Evolutionary conservation across 2,888 invertebrate genomes (phyloP).

Genomic region (Lobophora halterata): DNA sequence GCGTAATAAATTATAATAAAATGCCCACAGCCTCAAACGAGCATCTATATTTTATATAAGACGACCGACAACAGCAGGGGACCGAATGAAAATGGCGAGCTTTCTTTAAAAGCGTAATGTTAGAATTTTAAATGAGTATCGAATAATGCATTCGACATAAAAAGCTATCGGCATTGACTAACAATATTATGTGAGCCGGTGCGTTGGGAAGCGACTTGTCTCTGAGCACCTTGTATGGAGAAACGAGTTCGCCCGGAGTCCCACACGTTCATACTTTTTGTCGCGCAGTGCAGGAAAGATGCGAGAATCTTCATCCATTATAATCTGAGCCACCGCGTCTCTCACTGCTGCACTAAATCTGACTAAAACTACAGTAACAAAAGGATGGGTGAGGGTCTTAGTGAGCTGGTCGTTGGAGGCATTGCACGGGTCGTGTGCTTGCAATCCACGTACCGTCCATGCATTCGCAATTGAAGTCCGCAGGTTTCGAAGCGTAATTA

Average conservation of each 20-base stretch:
- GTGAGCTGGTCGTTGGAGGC: slow-evolving; percentile 52
- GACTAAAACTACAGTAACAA: slow-evolving; percentile 37
- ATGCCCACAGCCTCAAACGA: slow-evolving; percentile 37
- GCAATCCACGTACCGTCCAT: slow-evolving; percentile 67
- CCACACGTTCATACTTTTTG: slow-evolving; percentile 79
- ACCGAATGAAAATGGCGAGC: slow-evolving; percentile 73
- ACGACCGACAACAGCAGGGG: slow-evolving; percentile 71
- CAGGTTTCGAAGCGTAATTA: slow-evolving; percentile 58
- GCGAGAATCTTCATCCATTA: slow-evolving; percentile 52
- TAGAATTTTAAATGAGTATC: slow-evolving; percentile 81
- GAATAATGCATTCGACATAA: slow-evolving; percentile 80
- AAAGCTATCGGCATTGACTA: slow-evolving; percentile 77
- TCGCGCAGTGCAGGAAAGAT: slow-evolving; percentile 67
- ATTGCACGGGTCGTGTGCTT: slow-evolving; percentile 68
- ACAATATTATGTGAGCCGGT: slow-evolving; percentile 79
- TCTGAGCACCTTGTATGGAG: slow-evolving; percentile 74
- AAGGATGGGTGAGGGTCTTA: slow-evolving; percentile 47
- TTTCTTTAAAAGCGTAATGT: slow-evolving; percentile 77
- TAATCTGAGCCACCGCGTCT: slow-evolving; percentile 47
- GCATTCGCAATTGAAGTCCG: slow-evolving; percentile 71
- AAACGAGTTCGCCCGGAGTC: slow-evolving; percentile 77
- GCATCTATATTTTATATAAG: slow-evolving; percentile 29
- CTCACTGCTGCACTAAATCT: slow-evolving; percentile 32
- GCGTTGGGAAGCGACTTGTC: slow-evolving; percentile 74
- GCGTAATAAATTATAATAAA: slow-evolving; percentile 72